A percentile compares a stretch with the other conserved stretches of the same genome.
These are phyloP conservation scores for Pristionchus arcanus DNA, from an alignment of 2,888 invertebrate species.

Conservation along the genomic window DNA sequence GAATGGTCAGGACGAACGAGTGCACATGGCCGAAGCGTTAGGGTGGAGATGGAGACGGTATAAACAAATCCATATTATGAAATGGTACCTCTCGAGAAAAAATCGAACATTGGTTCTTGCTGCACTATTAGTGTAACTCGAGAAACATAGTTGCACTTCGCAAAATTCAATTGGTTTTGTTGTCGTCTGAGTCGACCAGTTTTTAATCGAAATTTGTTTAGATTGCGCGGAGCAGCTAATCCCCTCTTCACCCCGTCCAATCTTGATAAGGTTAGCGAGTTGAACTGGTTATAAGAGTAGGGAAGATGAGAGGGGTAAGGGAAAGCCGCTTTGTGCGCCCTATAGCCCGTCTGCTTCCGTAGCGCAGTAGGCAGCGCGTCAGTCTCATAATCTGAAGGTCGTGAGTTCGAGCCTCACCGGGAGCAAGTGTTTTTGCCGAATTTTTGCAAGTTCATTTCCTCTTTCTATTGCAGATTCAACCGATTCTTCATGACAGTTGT, in stretches of 20 bases:
- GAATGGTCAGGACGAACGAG: conserved; percentile 36
- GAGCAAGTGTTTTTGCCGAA: conserved; percentile 61
- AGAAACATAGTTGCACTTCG: too few relatives aligned
- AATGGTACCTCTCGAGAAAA: background rate
- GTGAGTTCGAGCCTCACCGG: conserved; percentile 93
- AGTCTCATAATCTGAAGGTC: conserved; percentile 94
- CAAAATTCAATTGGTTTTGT: too few relatives aligned
- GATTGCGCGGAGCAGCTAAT: conserved; percentile 37
- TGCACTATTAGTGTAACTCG: too few relatives aligned
- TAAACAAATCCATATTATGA: background rate
- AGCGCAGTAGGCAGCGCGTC: conserved; percentile 90
- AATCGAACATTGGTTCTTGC: background rate
- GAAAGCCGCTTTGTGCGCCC: background rate
- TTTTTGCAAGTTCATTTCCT: background rate
- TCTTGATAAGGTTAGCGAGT: conserved; percentile 31
- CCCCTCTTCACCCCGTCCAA: conserved; percentile 28
- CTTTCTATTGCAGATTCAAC: background rate
- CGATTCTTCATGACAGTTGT: background rate
- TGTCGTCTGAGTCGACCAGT: too few relatives aligned
- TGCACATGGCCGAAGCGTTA: conserved; percentile 44
- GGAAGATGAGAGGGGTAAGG: background rate
- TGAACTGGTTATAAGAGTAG: background rate
- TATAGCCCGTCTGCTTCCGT: conserved; percentile 61
- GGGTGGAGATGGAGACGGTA: conserved; percentile 42
- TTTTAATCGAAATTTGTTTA: background rate